Base-by-base conservation (phyloP, 2,113 vertebrate genomes). In the Elgaria multicarinata region DNA sequence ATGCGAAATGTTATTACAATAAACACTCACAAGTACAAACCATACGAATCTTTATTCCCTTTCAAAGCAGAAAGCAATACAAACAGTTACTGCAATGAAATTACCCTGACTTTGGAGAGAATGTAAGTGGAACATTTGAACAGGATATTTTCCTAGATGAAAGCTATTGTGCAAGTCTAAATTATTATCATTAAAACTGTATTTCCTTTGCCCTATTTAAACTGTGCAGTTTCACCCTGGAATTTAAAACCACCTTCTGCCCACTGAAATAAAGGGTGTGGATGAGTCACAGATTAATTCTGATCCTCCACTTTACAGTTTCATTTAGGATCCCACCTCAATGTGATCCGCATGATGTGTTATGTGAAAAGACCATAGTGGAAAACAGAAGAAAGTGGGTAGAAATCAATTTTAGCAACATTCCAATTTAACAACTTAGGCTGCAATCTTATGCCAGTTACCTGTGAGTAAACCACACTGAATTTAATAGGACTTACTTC, bases 161-260 rank as follows among this genome's bases (percentile, higher is more conserved):
- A 95, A 95, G 93, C 91, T 94, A 92, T 90, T 92, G 79, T 91
- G 88, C 89, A 91, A 95, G 87, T 91, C 89, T 93, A 94, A 96
- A 96, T 95, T 93, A 95, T 95, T 90, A 92, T 92, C 88, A 96
- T 96, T 94, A 95, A 94, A 94, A 93, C 92, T 91, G 90, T 86
- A 81, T 93, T 93, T 94, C 92, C 91, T 84, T 83, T 93, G 74
- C 87, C 91, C 1, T 0, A 66, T 90, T 95, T 91, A 71, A 92
- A 91, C 75, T 92, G 77, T 91, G 89, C 90, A 76, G 86, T 91
- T 93, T 74, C 50, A 14, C 31, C 90, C 86, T 53, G 39, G 91
- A 92, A 94, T 76, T 92, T 91, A 81, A 90, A 92, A 87, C 80
- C 53, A 81, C 71, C 92, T 90, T 3, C 75, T 53, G 90, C 86